Evolutionary conservation across 2,113 vertebrate genomes (phyloP), one percentile per base, ranked within the genome.

Genomic region (Nesoenas mayeri): DNA sequence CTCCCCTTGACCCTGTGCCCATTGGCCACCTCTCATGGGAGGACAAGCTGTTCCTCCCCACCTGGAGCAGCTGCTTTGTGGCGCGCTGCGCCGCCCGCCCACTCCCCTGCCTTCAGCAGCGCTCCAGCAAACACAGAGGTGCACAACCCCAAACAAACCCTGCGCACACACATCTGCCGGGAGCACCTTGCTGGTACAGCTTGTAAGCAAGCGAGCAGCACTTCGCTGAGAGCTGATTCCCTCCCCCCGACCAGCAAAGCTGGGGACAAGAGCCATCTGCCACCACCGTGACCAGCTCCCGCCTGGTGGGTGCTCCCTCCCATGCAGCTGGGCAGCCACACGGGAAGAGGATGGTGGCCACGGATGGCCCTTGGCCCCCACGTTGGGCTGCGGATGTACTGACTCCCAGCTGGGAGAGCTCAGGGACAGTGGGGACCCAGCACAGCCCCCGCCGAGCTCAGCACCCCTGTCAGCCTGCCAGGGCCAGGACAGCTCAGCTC

Each of bases 401-500:
- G 2, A 1, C 18, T 64, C 71, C 50, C 32, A 48, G 1, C 22
- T 11, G 4, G 64, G 20, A 20, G 51, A 53, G 1, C 2, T 0
- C 2, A 5, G 34, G 28, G 44, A 28, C 58, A 69, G 40, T 0
- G 0, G 36, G 22, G 51, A 74, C 17, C 8, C 17, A n/a, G 67
- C 57, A 47, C 1, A 2, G 69, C 28, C n/a, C 6, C 34, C 40
- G 38, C 5, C 32, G 70, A 87, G 29, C 54, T 51, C 25, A 1
- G 10, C 50, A 24, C 16, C 6, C 16, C 15, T 1, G 0, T 2
- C 40, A 44, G 32, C 40, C 7, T 0, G 0, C 8, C 71, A 10
- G 48, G 38, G 48, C 62, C 65, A 32, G 53, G 24, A 36, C 42
- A 56, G 89, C 79, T 79, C 13, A 0, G 66, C 36, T 92, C 48